phyloP scores from a whole-genome alignment of 2,888 invertebrate genomes.

The Eupsilia transversa region DNA sequence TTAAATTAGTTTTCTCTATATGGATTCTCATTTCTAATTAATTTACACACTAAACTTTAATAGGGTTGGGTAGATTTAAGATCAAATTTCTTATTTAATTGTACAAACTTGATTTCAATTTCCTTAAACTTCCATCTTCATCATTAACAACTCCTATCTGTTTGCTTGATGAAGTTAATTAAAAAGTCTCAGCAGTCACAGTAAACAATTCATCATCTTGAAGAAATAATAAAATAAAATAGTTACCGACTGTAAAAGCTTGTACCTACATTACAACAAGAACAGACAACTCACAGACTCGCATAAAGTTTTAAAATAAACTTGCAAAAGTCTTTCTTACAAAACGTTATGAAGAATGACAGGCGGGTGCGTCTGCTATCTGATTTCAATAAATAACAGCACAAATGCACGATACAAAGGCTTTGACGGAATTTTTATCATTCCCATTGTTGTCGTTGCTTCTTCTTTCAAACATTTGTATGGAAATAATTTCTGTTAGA shows the following conservation, averaged over 20 bases:
- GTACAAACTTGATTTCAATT: background rate
- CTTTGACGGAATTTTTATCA: conserved; percentile 57
- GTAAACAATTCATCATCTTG: conserved; percentile 26
- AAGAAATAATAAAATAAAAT: conserved; percentile 26
- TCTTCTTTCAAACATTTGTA: conserved; percentile 31
- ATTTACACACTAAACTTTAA: background rate
- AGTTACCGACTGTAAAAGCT: conserved; percentile 14
- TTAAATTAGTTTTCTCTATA: background rate
- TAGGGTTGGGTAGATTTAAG: background rate
- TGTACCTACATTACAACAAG: conserved; percentile 9
- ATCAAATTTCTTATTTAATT: too few relatives aligned
- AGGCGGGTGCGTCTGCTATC: conserved; percentile 53
- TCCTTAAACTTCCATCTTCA: conserved; percentile 7
- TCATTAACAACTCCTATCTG: conserved; percentile 11
- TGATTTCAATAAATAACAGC: conserved; percentile 63
- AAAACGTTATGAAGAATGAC: conserved; percentile 62
- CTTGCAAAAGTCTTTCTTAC: conserved; percentile 43
- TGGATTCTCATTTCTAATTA: background rate
- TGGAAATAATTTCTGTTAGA: conserved; percentile 26
- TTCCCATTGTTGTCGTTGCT: conserved; percentile 36
- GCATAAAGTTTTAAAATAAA: conserved; percentile 51
- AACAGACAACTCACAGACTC: conserved; percentile 11
- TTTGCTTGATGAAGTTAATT: conserved; percentile 32
- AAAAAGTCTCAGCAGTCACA: conserved; percentile 30
- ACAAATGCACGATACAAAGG: conserved; percentile 52